phyloP scores from a whole-genome alignment of 2,888 invertebrate genomes.

The Neria commutata region DNA sequence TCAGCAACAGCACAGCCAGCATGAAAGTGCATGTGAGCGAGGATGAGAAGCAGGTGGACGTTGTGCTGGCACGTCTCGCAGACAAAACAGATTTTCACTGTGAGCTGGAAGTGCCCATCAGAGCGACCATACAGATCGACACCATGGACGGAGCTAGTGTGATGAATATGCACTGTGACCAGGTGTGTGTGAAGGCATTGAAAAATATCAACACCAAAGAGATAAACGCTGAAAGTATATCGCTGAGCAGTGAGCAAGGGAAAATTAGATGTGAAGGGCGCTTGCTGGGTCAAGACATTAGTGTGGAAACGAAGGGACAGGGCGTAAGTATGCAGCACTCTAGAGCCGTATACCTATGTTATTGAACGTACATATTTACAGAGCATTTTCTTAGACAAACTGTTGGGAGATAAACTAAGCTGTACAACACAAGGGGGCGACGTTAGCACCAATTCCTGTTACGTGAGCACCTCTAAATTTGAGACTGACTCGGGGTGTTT shows the following conservation, averaged over 20 bases:
- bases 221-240: constrained; percentile 45
- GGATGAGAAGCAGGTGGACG: constrained; percentile 41
- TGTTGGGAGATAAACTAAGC: constrained; percentile 51
- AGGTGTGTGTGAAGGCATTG: constrained; percentile 39
- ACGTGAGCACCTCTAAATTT: constrained; percentile 55
- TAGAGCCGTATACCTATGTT: background rate
- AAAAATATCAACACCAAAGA: constrained; percentile 49
- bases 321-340: constrained; percentile 35
- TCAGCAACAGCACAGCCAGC: constrained; percentile 39
- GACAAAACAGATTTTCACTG: constrained; percentile 37
- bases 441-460: constrained; percentile 55
- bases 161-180: constrained; percentile 46
- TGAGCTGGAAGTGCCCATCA: constrained; percentile 50
- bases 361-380: too few relatives aligned
- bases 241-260: constrained; percentile 46
- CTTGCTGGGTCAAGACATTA: constrained; percentile 46
- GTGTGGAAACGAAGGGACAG: constrained; percentile 41
- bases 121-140: constrained; percentile 47
- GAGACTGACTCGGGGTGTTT: constrained; percentile 51
- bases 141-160: constrained; percentile 41
- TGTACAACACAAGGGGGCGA: constrained; percentile 50
- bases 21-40: constrained; percentile 39
- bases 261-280: constrained; percentile 50
- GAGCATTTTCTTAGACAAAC: constrained; percentile 53
- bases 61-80: constrained; percentile 34